A percentile compares a stretch with the other conserved stretches of the same genome.
phyloP scores from a whole-genome alignment of 2,888 invertebrate genomes.

The Galeopsomyia nigrocyanea region DNA sequence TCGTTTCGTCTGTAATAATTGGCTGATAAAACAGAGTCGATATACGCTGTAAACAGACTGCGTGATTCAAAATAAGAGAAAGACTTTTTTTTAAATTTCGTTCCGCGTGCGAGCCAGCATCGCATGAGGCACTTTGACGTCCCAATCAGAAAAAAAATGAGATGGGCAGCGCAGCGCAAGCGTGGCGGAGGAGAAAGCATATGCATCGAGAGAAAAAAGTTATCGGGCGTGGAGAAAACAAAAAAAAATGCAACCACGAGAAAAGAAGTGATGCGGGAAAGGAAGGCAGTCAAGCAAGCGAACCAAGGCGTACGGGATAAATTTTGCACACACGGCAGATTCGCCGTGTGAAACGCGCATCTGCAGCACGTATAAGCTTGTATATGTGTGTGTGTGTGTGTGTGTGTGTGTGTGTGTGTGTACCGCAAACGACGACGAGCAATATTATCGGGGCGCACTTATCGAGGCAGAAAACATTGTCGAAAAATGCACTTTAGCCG shows the following conservation, averaged over 20 bases:
- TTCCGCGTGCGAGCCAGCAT: no score
- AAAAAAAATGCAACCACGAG: neutral
- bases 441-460: conserved; percentile 38
- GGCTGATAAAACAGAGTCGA: no score
- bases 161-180: no score
- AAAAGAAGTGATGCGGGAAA: neutral
- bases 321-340: neutral
- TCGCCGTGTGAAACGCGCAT: conserved; percentile 26
- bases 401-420: no score
- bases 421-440: conserved; percentile 31
- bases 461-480: conserved; percentile 41
- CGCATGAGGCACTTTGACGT: no score
- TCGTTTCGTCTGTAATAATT: no score
- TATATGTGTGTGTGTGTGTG: no score
- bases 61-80: no score
- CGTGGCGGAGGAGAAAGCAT: no score
- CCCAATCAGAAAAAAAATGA: no score
- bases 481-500: conserved; percentile 45
- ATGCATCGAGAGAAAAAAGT: conserved; percentile 1
- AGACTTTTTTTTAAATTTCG: no score
- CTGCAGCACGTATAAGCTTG: conserved; percentile 15
- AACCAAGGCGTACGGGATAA: neutral
- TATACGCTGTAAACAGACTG: no score
- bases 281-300: neutral
- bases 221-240: conserved; percentile 20